Evolutionary conservation across 2,888 invertebrate species (phyloP), one percentile per base, ranked within the genome.

Genomic region (Chloroclysta siterata): DNA sequence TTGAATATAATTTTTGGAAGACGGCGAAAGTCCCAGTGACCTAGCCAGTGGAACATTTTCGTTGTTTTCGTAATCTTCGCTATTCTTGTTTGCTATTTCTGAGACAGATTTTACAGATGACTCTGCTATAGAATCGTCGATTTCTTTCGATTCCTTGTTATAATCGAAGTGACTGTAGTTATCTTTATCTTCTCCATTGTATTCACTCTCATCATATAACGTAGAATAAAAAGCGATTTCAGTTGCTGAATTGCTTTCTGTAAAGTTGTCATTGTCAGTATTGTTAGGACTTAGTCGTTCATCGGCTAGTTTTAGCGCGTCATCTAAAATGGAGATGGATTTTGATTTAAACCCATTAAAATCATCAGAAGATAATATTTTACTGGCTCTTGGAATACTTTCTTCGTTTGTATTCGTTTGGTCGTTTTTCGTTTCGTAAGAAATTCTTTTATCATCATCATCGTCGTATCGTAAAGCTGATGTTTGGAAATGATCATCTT

Each of bases 401-500:
- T 58, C 60, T 17, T 44, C 64, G 36, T 63, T 50, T 44, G 14
- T 33, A 51, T 64, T 64, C 36, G 60, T 53, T 46, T 58, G 51
- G 41, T 69, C 61, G 39, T 61, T 63, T 53, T 60, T 59, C 42
- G 68, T 61, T 55, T 63, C 64, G 51, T 65, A 48, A 17, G 60
- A n/a, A 50, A 42, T 57, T 14, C 13, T 59, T 64, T 50, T 42
- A 53, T 58, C 46, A 28, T 54, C 41, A 41, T 61, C 57, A 47
- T 63, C 56, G 17, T 63, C 56, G 28, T 65, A 51, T 69, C 94
- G 93, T 75, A 93, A 83, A 42, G 61, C 54, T 22, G 91, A 90
- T 70, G 93, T 87, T 65, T 93, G 88, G 75, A 93, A 94, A n/a
- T 94, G 93, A 68, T 85, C 82, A 59, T 78, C 63, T 60, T 79